Evolutionary conservation across 2,888 invertebrate species (phyloP), one percentile per base, ranked within the genome.

Genomic region (Cerastis rubricosa): DNA sequence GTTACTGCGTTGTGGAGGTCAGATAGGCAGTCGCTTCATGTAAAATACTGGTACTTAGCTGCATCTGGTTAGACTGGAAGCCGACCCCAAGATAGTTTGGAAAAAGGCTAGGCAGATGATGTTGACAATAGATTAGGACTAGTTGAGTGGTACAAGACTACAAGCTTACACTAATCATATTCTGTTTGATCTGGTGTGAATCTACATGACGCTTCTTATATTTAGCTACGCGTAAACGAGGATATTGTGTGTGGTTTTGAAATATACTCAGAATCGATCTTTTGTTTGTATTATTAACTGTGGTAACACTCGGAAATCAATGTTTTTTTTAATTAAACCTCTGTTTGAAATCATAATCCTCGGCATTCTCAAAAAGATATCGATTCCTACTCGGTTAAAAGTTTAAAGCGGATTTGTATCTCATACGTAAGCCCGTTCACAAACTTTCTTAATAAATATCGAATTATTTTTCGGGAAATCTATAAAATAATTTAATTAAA

Each of bases 41-140:
- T n/a, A n/a, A n/a, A n/a, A n/a, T n/a, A n/a, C n/a, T n/a, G n/a
- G n/a, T n/a, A n/a, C n/a, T n/a, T n/a, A n/a, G n/a, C n/a, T n/a
- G n/a, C n/a, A n/a, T n/a, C n/a, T n/a, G n/a, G n/a, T n/a, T n/a
- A n/a, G n/a, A n/a, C n/a, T n/a, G n/a, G n/a, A n/a, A n/a, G n/a
- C n/a, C n/a, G n/a, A n/a, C n/a, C n/a, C n/a, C n/a, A n/a, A n/a
- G n/a, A n/a, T n/a, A n/a, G n/a, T n/a, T n/a, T n/a, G n/a, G n/a
- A n/a, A n/a, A n/a, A n/a, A n/a, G n/a, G n/a, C n/a, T n/a, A n/a
- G n/a, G n/a, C n/a, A n/a, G n/a, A n/a, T n/a, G n/a, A 45, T 85
- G 78, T 85, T 84, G 71, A 83, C 75, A 76, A 61, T 71, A 86
- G n/a, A n/a, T n/a, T n/a, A n/a, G n/a, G n/a, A n/a, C n/a, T n/a